Conservation (phyloP, 2,113 vertebrate genomes). For the Xerus inauris region DNA sequence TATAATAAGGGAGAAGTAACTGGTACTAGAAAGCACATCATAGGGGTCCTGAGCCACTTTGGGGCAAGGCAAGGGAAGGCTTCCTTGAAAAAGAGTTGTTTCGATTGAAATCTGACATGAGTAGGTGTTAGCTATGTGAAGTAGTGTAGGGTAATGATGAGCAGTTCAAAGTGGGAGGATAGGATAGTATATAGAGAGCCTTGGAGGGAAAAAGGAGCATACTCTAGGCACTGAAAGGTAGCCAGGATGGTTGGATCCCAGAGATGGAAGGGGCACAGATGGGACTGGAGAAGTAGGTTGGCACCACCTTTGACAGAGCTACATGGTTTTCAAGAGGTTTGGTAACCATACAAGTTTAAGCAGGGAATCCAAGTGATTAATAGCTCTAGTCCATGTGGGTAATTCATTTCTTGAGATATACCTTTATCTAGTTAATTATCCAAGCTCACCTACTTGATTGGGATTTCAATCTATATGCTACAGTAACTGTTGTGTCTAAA, state of each 20-base stretch:
- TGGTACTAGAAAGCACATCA: conserved; percentile 24
- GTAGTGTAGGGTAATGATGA: not conserved
- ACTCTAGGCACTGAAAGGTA: not conserved
- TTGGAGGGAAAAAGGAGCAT: not conserved
- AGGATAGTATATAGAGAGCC: not conserved
- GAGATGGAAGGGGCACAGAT: not conserved
- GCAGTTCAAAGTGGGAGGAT: not conserved
- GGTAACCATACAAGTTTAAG: conserved; percentile 45
- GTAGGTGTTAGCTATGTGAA: not conserved
- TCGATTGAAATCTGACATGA: conserved; percentile 46
- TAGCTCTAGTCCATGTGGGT: not conserved
- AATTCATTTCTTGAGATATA: conserved; percentile 38
- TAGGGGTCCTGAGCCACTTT: not conserved
- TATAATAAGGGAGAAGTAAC: conserved; percentile 28
- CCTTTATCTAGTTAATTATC: conserved; percentile 44
- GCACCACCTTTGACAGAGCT: not conserved
- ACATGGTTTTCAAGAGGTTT: not conserved
- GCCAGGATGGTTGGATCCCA: conserved; percentile 14
- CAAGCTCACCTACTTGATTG: conserved; percentile 17
- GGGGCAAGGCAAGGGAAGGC: not conserved
- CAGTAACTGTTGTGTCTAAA: not conserved
- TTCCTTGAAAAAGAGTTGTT: not conserved
- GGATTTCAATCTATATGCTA: conserved; percentile 39
- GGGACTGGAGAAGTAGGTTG: not conserved
- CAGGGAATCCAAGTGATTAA: conserved; percentile 8